Evolutionary conservation across 2,888 invertebrate species (phyloP).

Genomic region (Tyria jacobaeae): DNA sequence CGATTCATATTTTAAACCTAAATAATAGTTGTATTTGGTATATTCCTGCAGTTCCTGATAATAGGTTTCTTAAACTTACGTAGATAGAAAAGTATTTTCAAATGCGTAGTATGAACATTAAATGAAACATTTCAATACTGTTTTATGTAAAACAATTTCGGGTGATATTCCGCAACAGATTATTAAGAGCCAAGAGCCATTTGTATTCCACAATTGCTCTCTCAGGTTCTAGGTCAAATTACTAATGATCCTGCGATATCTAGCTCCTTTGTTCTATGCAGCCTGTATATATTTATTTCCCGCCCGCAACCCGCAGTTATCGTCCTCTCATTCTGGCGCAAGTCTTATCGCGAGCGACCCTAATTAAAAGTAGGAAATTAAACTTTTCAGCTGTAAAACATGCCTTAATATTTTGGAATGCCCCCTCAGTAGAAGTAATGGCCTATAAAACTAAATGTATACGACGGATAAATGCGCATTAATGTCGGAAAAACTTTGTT

Average conservation of each 20-base stretch:
- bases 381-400: conserved; percentile 36
- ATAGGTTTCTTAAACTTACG: too few relatives aligned
- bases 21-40: too few relatives aligned
- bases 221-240: neutral
- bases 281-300: conserved; percentile 3
- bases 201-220: neutral
- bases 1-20: too few relatives aligned
- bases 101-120: too few relatives aligned
- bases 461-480: conserved; percentile 9
- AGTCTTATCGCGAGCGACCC: conserved; percentile 35
- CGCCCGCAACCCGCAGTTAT: conserved; percentile 24
- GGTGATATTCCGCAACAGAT: too few relatives aligned
- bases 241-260: conserved; percentile 5
- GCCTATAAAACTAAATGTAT: conserved; percentile 24
- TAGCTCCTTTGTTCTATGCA: conserved; percentile 1
- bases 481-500: conserved; percentile 24
- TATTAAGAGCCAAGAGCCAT: neutral
- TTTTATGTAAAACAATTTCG: too few relatives aligned
- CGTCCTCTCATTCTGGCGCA: conserved; percentile 19
- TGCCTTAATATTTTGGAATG: conserved; percentile 33
- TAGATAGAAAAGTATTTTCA: too few relatives aligned
- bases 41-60: too few relatives aligned
- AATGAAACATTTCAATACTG: too few relatives aligned
- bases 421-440: conserved; percentile 28
- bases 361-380: conserved; percentile 47